Evolutionary conservation across 2,888 invertebrate species (phyloP).

Genomic region (Polyommatus icarus): DNA sequence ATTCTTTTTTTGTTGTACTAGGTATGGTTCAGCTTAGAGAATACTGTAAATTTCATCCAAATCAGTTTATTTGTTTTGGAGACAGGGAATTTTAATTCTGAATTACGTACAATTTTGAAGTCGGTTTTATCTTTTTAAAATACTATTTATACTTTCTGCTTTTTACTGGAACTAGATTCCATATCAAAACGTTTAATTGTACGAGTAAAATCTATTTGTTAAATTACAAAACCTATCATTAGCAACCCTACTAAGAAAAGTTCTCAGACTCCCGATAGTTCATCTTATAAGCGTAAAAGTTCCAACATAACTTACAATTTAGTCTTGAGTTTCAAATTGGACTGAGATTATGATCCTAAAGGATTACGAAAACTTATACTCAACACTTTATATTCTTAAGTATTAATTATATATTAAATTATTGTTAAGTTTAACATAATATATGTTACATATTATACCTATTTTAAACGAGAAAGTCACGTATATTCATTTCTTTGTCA

Average conservation of each 20-base stretch:
- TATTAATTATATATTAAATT: not conserved
- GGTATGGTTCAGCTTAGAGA: too few relatives aligned
- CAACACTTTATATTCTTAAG: not conserved
- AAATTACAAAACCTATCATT: not conserved
- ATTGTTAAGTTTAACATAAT: not conserved
- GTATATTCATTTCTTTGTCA: too few relatives aligned
- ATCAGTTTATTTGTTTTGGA: too few relatives aligned
- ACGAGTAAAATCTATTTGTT: not conserved
- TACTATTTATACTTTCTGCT: not conserved
- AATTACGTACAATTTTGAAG: too few relatives aligned
- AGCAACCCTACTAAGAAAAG: not conserved
- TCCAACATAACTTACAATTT: conserved; percentile 11
- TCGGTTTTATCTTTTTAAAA: too few relatives aligned
- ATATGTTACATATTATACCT: too few relatives aligned
- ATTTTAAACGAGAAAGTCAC: too few relatives aligned
- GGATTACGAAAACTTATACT: conserved; percentile 1
- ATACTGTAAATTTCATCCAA: too few relatives aligned
- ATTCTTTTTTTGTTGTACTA: too few relatives aligned
- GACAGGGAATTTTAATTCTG: too few relatives aligned
- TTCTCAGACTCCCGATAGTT: conserved; percentile 20
- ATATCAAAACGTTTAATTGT: not conserved
- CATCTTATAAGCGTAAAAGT: conserved; percentile 26
- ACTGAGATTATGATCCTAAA: conserved; percentile 7
- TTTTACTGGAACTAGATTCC: not conserved
- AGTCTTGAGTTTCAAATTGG: conserved; percentile 16